Conservation (phyloP, 2,113 vertebrate species). For the Pachypanchax playfairii region DNA sequence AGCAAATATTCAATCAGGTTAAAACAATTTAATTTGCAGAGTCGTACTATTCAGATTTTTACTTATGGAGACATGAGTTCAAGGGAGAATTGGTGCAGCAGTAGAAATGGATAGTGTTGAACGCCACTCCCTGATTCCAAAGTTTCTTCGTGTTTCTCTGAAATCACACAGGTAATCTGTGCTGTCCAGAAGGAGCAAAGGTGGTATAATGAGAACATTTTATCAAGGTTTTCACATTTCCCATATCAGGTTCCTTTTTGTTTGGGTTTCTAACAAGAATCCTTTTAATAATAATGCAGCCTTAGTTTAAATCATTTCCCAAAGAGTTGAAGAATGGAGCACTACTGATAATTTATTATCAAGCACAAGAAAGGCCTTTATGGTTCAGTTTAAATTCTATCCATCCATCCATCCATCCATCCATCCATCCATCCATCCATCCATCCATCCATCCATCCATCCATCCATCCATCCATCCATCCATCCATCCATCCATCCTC, state of each 20-base stretch:
- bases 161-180: not conserved
- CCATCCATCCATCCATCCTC: too few relatives aligned
- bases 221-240: not conserved
- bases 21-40: too few relatives aligned
- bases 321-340: not conserved
- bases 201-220: not conserved
- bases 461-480: too few relatives aligned
- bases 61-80: too few relatives aligned
- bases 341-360: not conserved
- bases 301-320: not conserved
- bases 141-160: not conserved
- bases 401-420: too few relatives aligned
- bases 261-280: conserved; percentile 39
- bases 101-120: not conserved
- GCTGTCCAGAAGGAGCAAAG: not conserved
- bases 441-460: too few relatives aligned
- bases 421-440: too few relatives aligned
- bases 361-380: not conserved
- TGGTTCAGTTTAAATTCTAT: not conserved
- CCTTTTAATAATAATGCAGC: conserved; percentile 11
- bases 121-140: not conserved
- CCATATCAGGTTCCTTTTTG: conserved; percentile 13
- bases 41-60: too few relatives aligned
- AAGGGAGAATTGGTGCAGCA: too few relatives aligned
- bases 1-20: too few relatives aligned